Conservation (phyloP, 2,888 invertebrate genomes). For the Frankliniella intonsa region DNA sequence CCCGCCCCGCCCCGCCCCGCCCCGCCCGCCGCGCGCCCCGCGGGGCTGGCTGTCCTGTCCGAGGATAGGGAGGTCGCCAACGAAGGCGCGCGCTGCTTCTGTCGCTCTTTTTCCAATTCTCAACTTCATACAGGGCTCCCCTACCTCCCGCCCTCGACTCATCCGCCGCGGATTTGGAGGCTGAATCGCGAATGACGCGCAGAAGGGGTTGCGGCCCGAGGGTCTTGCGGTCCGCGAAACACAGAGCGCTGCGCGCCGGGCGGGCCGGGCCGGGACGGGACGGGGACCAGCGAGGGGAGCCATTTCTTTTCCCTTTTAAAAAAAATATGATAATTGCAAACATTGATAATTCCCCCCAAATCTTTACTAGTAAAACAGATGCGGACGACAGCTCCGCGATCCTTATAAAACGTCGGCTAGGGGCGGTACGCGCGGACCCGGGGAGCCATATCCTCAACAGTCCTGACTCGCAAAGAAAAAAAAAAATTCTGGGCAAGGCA, state of each 20-base stretch:
- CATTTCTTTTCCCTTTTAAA: not conserved
- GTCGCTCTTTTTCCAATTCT: too few species aligned
- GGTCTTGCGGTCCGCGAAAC: not conserved
- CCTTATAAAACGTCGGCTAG: not conserved
- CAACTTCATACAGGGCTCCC: too few species aligned
- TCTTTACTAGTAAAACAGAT: not conserved
- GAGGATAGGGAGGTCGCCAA: not conserved
- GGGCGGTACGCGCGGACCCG: not conserved
- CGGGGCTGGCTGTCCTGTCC: not conserved
- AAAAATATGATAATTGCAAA: too few species aligned
- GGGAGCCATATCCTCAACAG: not conserved
- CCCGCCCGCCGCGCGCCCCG: not conserved
- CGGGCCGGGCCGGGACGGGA: too few species aligned
- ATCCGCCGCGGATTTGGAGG: not conserved
- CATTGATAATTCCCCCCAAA: too few species aligned
- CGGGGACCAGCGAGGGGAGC: not conserved
- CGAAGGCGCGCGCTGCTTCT: not conserved
- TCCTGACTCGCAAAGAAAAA: not conserved
- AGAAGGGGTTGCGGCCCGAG: not conserved
- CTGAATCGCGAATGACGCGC: not conserved
- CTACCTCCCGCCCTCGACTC: too few species aligned
- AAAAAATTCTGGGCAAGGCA: not conserved
- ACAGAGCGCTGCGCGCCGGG: not conserved
- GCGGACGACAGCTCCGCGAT: not conserved
- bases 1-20: not conserved